Percentiles rank a stretch among this genome's conserved stretches.
Conservation (phyloP, 2,888 invertebrate species). For the Drosophila buzzatii region DNA sequence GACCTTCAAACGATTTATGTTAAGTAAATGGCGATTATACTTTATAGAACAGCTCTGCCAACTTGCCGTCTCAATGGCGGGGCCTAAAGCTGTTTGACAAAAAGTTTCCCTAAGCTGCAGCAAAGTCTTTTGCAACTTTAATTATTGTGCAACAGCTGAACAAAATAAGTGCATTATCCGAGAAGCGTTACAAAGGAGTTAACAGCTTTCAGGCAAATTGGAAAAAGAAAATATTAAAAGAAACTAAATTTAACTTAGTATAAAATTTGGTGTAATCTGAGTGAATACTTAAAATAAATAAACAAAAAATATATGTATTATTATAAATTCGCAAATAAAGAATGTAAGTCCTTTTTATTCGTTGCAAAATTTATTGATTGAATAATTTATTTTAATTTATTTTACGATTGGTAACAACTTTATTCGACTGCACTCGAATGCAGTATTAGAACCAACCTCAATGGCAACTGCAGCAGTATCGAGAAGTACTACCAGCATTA, state of each 20-base stretch:
- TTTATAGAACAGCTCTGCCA: conserved; percentile 21
- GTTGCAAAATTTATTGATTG: background rate
- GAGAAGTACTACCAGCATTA: too few species aligned
- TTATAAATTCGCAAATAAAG: background rate
- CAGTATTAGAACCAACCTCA: background rate
- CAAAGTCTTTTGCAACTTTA: conserved; percentile 21
- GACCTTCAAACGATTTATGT: conserved; percentile 37
- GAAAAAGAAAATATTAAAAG: too few species aligned
- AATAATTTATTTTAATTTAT: background rate
- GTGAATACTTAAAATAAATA: too few species aligned
- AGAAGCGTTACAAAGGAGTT: background rate
- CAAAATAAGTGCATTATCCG: conserved; percentile 3
- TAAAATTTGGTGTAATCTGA: background rate
- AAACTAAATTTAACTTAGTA: background rate
- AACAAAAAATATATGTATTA: background rate
- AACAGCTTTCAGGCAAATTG: background rate
- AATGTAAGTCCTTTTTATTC: background rate
- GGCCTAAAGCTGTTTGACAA: conserved; percentile 3
- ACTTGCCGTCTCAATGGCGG: conserved; percentile 33
- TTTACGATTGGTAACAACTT: background rate
- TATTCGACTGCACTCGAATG: background rate
- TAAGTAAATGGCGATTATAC: conserved; percentile 38
- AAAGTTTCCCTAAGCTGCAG: conserved; percentile 22
- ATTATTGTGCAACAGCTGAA: conserved; percentile 12
- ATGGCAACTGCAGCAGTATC: background rate